Evolutionary conservation across 2,113 vertebrate species (phyloP).

Genomic region (Pantherophis guttatus): DNA sequence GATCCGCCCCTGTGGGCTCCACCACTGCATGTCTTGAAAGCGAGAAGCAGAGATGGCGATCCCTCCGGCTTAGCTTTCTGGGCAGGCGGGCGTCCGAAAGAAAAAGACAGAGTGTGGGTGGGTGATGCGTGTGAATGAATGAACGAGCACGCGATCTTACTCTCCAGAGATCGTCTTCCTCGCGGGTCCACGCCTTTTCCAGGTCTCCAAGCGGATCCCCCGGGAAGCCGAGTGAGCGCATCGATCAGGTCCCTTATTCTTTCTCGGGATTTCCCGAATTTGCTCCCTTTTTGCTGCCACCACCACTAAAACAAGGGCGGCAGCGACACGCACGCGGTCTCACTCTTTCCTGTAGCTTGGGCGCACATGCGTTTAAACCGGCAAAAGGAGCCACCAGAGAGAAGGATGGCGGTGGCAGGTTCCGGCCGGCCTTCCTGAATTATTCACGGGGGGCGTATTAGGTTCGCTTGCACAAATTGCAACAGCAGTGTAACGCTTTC

Average conservation of each 20-base stretch:
- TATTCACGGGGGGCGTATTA: slow-evolving; percentile 75
- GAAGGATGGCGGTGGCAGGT: slow-evolving; percentile 61
- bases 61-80: slow-evolving; percentile 33
- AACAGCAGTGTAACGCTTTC: slow-evolving; percentile 73
- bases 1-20: slow-evolving; percentile 60
- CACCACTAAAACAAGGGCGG: slow-evolving; percentile 34
- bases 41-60: slow-evolving; percentile 49
- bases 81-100: not conserved
- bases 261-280: not conserved
- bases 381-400: slow-evolving; percentile 46
- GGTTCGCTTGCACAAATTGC: slow-evolving; percentile 68
- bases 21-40: slow-evolving; percentile 76
- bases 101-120: slow-evolving; percentile 8
- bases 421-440: slow-evolving; percentile 71
- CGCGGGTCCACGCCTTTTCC: slow-evolving; percentile 10
- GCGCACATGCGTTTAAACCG: slow-evolving; percentile 40
- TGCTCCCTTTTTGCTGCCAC: slow-evolving; percentile 29
- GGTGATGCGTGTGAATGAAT: not conserved
- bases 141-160: not conserved
- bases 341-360: not conserved
- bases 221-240: not conserved
- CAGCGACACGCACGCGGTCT: slow-evolving; percentile 41
- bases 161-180: slow-evolving; percentile 40
- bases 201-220: not conserved
- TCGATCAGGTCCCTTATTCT: not conserved